A percentile compares a stretch with the other conserved stretches of the same genome.
These are phyloP conservation scores for Mastacembelus armatus DNA, from an alignment of 2,797 vertebrate genomes.

Conservation along the genomic window DNA sequence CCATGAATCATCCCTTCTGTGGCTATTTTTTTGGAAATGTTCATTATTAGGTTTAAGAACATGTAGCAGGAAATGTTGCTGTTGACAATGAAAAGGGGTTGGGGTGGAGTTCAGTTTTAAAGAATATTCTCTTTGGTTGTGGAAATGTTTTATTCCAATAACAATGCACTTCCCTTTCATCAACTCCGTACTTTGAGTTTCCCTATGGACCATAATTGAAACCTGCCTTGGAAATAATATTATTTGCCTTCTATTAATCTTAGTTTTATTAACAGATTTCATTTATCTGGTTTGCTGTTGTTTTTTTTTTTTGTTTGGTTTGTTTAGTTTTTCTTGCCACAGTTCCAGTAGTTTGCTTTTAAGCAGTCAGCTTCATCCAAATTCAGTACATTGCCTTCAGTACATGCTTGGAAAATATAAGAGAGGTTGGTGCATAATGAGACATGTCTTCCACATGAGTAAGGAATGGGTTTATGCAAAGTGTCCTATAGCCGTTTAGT, in stretches of 20 bases:
- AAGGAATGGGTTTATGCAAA: conserved; percentile 25
- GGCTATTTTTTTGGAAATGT: conserved; percentile 15
- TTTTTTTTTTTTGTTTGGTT: no score
- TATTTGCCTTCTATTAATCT: conserved; percentile 47
- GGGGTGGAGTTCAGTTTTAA: conserved; percentile 30
- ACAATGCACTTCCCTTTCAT: conserved; percentile 36
- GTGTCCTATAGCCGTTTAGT: conserved; percentile 17
- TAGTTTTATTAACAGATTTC: conserved; percentile 12
- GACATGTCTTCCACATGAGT: conserved; percentile 41
- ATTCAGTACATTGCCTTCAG: conserved; percentile 52
- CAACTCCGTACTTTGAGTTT: conserved; percentile 8
- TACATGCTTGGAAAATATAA: conserved; percentile 30
- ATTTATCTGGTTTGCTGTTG: conserved; percentile 11
- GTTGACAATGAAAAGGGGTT: conserved; percentile 37
- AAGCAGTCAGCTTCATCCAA: conserved; percentile 23
- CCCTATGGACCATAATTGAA: conserved; percentile 33
- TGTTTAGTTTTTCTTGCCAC: conserved; percentile 9
- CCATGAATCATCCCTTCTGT: conserved; percentile 28
- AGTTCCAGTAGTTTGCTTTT: conserved; percentile 30
- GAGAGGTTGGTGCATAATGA: conserved; percentile 32
- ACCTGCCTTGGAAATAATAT: conserved; percentile 41
- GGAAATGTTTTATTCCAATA: conserved; percentile 62
- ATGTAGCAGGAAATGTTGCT: conserved; percentile 61
- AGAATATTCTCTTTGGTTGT: conserved; percentile 26
- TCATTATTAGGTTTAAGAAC: conserved; percentile 10